Evolutionary conservation across 2,888 invertebrate genomes (phyloP).

Genomic region (Heliconius hortense): DNA sequence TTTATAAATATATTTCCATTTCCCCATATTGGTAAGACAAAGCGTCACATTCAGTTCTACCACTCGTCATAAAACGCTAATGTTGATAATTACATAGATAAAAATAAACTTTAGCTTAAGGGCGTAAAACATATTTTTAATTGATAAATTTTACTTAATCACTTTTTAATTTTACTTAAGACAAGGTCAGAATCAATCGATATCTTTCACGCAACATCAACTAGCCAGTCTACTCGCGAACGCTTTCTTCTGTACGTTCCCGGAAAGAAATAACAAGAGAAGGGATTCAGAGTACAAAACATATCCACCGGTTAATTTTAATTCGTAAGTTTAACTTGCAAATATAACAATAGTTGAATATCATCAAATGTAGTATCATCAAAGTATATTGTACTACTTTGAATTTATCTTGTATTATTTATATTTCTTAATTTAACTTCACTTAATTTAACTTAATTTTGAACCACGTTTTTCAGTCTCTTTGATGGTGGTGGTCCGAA

Average conservation of each 20-base stretch:
- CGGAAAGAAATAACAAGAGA: conserved; percentile 87
- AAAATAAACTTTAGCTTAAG: neutral
- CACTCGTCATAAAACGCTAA: no score
- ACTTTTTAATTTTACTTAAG: conserved; percentile 50
- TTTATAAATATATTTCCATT: no score
- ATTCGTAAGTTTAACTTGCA: conserved; percentile 78
- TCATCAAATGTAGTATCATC: neutral
- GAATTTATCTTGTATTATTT: neutral
- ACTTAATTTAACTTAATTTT: no score
- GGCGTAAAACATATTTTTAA: neutral
- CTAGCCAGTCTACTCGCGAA: conserved; percentile 94
- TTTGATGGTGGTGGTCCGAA: conserved; percentile 79
- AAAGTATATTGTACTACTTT: neutral
- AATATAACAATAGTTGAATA: conserved; percentile 36
- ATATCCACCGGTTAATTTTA: conserved; percentile 95
- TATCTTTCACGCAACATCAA: conserved; percentile 89
- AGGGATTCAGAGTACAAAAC: conserved; percentile 85
- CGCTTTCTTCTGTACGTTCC: conserved; percentile 97
- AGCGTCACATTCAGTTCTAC: no score
- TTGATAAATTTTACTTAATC: neutral
- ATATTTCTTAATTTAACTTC: no score
- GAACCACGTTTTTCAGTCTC: conserved; percentile 77
- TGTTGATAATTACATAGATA: neutral
- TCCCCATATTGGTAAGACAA: no score
- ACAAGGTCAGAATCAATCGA: conserved; percentile 69